Evolutionary conservation across 1,140 invertebrate species (phyloP), one percentile per base, ranked within the genome.

Genomic region (Ericerus pela): DNA sequence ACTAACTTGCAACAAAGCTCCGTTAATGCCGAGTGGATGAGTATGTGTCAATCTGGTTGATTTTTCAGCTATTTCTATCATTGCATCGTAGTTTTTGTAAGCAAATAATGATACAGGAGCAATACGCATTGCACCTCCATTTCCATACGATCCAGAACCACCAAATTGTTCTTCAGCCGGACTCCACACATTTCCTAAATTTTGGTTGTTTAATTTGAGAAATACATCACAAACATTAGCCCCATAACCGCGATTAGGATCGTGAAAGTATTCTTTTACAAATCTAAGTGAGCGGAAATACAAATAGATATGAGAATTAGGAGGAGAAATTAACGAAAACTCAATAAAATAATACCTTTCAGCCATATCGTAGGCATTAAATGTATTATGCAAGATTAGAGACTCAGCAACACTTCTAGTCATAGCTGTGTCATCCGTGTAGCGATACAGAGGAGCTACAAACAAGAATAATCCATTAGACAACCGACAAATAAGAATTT

Each of bases 361-460:
- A 1, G 79, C 78, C 60, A 82, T 59, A 63, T 81, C 75, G 59
- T 72, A 66, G 33, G 73, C 63, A 65, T 79, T 70, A 26, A 79
- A 67, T 41, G 70, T 70, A 59, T 75, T 74, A 53, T 78, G 73
- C 43, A 80, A 72, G 22, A 83, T 70, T 24, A 88, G 66, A 37
- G 79, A 82, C 61, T 73, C 66, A 3, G 78, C 80, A 36, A 85
- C 67, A 38, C 73, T 73, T 64, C 75, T 74, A 14, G 79, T 79
- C 84, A 88, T 85, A 20, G 79, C 81, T 14, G 84, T 84, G 65
- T 88, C 85, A 75, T 88, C 84, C 28, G 84, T 84, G 64, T 75
- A 85, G 26, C 29, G n/a, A 24, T 47, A 47, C 26, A 57, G 28
- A 1, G 36, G 36, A 22, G 36, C 33, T 24, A 54, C 16, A 29